Conservation (phyloP, 2,888 invertebrate species). For the Hermaeophaga mercurialis region DNA sequence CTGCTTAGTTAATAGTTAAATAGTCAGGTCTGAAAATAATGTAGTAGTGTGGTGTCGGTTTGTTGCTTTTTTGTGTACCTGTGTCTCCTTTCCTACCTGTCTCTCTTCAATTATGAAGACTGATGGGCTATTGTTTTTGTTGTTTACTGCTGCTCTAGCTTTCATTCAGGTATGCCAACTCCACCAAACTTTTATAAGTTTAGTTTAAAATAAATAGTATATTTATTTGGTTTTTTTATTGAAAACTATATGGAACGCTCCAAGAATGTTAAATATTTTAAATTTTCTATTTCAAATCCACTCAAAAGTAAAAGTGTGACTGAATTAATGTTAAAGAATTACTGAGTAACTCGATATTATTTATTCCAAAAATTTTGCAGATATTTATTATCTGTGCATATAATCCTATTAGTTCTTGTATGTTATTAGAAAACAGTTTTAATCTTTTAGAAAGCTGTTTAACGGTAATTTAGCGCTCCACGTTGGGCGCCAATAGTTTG, state of each 20-base stretch:
- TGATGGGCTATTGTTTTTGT: slow-evolving; percentile 23
- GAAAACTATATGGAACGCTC: not conserved
- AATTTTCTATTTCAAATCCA: no score
- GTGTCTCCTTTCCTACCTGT: slow-evolving; percentile 11
- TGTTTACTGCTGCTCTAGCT: slow-evolving; percentile 12
- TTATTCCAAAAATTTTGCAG: no score
- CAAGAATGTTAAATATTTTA: not conserved
- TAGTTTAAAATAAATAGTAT: not conserved
- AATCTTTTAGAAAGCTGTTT: no score
- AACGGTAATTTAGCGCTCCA: no score
- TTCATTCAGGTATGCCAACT: slow-evolving; percentile 13
- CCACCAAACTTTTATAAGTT: not conserved
- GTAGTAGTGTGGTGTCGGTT: slow-evolving; percentile 18
- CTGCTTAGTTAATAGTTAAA: slow-evolving; percentile 4
- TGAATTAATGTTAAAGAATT: no score
- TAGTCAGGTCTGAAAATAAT: slow-evolving; percentile 16
- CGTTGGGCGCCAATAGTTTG: no score
- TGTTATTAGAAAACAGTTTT: no score
- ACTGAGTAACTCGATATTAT: no score
- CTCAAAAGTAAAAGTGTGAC: no score
- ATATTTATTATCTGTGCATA: no score
- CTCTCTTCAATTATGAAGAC: slow-evolving; percentile 26
- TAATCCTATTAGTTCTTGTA: no score
- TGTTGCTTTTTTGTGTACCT: slow-evolving; percentile 19
- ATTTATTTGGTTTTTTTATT: not conserved